Evolutionary conservation across 1,140 invertebrate species (phyloP).

Genomic region (Bombus picipes): DNA sequence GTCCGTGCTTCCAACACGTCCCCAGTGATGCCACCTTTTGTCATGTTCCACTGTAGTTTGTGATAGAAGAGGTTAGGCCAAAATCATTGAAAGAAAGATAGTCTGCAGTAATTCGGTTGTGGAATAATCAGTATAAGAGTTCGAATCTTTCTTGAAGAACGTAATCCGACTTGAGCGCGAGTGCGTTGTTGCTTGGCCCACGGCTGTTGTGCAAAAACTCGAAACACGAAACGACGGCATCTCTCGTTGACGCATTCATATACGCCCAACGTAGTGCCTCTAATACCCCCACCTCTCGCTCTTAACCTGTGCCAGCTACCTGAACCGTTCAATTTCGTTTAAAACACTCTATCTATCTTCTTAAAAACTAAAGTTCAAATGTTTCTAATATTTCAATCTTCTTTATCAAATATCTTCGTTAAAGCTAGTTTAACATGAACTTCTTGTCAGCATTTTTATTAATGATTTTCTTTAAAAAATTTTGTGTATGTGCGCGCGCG

Average conservation of each 20-base stretch:
- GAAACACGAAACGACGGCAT: conserved; percentile 58
- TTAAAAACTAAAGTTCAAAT: not conserved
- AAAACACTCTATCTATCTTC: not conserved
- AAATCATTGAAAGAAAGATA: not conserved
- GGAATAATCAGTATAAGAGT: not conserved
- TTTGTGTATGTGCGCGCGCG: too few species aligned
- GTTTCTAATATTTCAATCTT: not conserved
- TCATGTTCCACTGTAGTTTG: conserved; percentile 59
- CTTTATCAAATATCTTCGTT: not conserved
- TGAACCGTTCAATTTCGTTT: not conserved
- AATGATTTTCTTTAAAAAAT: not conserved
- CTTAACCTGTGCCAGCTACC: conserved; percentile 28
- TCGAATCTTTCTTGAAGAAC: not conserved
- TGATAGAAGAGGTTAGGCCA: conserved; percentile 68
- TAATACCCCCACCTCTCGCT: conserved; percentile 15
- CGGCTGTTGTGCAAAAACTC: conserved; percentile 48
- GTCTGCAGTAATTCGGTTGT: not conserved
- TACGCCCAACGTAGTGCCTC: conserved; percentile 47
- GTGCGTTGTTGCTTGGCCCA: conserved; percentile 36
- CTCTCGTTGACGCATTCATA: conserved; percentile 56
- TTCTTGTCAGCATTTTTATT: not conserved
- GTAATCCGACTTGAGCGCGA: conserved; percentile 28
- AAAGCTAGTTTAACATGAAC: not conserved
- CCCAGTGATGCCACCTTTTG: conserved; percentile 78
- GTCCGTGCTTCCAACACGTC: conserved; percentile 71